These are phyloP conservation scores for Pogona vitticeps DNA, from an alignment of 2,113 vertebrate genomes.

Conservation along the genomic window DNA sequence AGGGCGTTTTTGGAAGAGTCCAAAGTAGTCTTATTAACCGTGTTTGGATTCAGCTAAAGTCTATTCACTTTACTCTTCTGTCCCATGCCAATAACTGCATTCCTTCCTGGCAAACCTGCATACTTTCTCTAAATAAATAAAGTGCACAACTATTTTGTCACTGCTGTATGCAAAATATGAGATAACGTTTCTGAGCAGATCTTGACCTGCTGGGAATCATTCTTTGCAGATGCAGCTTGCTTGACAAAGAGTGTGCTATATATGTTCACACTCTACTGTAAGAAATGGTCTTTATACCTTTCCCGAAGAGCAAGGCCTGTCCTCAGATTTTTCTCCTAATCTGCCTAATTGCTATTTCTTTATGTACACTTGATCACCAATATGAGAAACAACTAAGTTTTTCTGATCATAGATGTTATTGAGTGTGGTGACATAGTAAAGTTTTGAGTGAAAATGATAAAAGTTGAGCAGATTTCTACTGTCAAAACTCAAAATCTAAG, in stretches of 20 bases:
- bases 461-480: background rate
- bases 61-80: background rate
- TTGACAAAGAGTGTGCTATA: background rate
- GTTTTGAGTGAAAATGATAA: background rate
- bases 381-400: background rate
- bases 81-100: too few species aligned
- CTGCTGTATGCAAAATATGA: background rate
- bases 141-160: background rate
- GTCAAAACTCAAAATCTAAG: background rate
- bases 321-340: background rate
- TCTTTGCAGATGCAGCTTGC: background rate
- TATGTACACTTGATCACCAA: background rate
- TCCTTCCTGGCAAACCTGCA: too few species aligned
- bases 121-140: background rate
- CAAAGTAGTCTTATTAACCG: background rate
- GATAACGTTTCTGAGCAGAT: background rate
- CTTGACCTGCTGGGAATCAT: background rate
- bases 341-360: background rate
- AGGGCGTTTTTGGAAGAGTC: background rate
- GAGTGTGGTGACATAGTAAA: too few species aligned
- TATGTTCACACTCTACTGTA: background rate
- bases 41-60: too few species aligned
- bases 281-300: background rate
- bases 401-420: too few species aligned
- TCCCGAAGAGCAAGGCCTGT: background rate